Evolutionary conservation across 2,113 vertebrate genomes (phyloP).

Genomic region (Corythaeola cristata): DNA sequence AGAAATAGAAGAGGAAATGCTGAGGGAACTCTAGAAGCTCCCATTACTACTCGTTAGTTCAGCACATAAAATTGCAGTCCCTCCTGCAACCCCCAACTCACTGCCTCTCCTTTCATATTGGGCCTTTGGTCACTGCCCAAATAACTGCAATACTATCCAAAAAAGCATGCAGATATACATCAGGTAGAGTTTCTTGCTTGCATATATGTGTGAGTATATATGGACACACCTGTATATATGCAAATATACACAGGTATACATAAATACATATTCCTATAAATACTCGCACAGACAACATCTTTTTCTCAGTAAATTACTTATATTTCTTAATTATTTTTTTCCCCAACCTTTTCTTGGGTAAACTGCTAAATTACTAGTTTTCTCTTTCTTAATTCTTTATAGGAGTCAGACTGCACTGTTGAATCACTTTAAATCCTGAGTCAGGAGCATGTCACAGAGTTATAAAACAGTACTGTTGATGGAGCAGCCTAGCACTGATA

Average conservation of each 20-base stretch:
- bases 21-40: not conserved
- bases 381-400: not conserved
- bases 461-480: slow-evolving; percentile 50
- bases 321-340: not conserved
- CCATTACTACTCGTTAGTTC: slow-evolving; percentile 33
- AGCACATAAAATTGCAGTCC: slow-evolving; percentile 22
- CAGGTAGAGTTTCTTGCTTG: not conserved
- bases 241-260: not conserved
- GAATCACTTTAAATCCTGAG: slow-evolving; percentile 43
- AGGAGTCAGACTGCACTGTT: not conserved
- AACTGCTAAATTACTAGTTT: not conserved
- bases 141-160: not conserved
- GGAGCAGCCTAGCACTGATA: slow-evolving; percentile 28
- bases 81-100: not conserved
- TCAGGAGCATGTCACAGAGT: not conserved
- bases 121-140: not conserved
- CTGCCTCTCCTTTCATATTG: not conserved
- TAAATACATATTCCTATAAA: not conserved
- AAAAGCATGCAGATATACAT: not conserved
- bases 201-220: not conserved
- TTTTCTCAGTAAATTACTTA: not conserved
- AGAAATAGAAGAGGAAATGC: slow-evolving; percentile 40
- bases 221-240: not conserved
- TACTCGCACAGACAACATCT: not conserved
- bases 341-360: not conserved